Evolutionary conservation across 2,113 vertebrate genomes (phyloP).

Genomic region (Noturus placidus): DNA sequence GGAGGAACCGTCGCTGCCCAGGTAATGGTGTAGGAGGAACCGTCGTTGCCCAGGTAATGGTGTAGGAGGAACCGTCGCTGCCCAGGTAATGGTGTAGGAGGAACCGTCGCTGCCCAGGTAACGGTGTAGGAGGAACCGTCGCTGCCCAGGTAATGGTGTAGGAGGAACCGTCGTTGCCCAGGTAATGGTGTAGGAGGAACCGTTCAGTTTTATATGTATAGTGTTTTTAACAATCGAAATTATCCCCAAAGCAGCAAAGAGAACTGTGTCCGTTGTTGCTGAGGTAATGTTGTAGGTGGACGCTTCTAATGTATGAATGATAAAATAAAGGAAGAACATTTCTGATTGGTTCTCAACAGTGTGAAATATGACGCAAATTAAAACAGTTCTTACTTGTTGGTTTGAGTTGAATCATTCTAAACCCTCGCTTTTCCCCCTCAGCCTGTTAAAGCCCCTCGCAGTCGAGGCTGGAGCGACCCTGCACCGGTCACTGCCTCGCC

Average conservation of each 20-base stretch:
- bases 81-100: too few species aligned
- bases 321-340: too few species aligned
- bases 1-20: too few species aligned
- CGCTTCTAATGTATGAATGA: too few species aligned
- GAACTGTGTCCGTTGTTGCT: too few species aligned
- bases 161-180: not conserved
- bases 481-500: slow-evolving; percentile 24
- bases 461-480: slow-evolving; percentile 73
- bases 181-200: not conserved
- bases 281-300: too few species aligned
- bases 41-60: not conserved
- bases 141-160: not conserved
- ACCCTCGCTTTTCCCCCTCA: slow-evolving; percentile 50
- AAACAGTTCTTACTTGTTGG: not conserved
- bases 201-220: too few species aligned
- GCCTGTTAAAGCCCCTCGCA: slow-evolving; percentile 68
- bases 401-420: not conserved
- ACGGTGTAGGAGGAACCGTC: not conserved
- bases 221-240: too few species aligned
- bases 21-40: too few species aligned
- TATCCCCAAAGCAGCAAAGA: too few species aligned
- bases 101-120: not conserved
- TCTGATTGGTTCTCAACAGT: not conserved
- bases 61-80: too few species aligned
- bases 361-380: not conserved